phyloP scores from a whole-genome alignment of 2,113 vertebrate genomes.

The Cyanoramphus novaezelandiae region DNA sequence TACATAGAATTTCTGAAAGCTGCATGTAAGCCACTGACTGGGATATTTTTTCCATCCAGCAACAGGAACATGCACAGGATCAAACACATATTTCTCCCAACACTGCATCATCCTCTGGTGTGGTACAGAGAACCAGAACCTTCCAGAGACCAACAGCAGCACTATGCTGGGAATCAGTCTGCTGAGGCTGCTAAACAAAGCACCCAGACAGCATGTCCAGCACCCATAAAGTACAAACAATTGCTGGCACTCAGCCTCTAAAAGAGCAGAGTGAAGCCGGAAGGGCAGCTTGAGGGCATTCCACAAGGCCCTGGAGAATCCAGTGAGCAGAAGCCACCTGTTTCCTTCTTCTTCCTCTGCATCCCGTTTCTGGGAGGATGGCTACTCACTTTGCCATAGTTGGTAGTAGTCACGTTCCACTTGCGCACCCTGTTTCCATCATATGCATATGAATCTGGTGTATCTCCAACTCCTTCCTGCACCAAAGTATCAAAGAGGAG shows the following conservation, averaged over 20 bases:
- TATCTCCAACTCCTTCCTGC: slow-evolving; percentile 96
- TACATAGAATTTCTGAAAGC: neutral
- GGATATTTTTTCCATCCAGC: neutral
- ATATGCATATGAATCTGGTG: slow-evolving; percentile 93
- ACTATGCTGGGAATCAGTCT: neutral
- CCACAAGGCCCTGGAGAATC: neutral
- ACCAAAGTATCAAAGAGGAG: neutral
- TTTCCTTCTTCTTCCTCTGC: neutral
- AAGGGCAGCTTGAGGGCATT: neutral
- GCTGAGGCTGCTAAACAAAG: neutral
- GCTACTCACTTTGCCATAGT: slow-evolving; percentile 92
- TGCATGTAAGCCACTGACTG: neutral
- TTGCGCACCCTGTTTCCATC: slow-evolving; percentile 96
- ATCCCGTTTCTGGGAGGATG: neutral
- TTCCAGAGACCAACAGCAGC: neutral
- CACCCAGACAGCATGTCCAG: neutral
- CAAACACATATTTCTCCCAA: neutral
- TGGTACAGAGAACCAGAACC: neutral
- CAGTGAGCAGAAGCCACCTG: neutral
- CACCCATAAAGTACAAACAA: neutral
- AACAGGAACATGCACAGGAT: neutral
- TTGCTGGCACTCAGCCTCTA: neutral
- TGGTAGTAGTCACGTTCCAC: slow-evolving; percentile 97
- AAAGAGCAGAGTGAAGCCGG: neutral
- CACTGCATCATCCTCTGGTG: neutral